Evolutionary conservation across 2,888 invertebrate genomes (phyloP).

Genomic region (Eupithecia subumbrata): DNA sequence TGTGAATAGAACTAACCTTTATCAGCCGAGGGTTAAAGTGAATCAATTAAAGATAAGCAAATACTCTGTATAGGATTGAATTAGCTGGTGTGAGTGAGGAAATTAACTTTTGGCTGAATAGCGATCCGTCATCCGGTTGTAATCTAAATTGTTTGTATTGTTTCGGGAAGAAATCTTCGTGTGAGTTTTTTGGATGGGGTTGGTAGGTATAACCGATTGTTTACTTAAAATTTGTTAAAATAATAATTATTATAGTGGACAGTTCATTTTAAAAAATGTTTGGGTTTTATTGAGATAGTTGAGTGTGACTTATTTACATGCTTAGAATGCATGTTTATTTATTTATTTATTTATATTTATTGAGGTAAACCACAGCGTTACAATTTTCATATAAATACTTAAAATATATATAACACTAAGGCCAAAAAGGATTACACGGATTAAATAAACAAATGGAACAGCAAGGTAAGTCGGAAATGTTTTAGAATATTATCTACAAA

Average conservation of each 20-base stretch:
- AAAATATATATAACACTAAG: no score
- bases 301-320: no score
- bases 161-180: slow-evolving; percentile 39
- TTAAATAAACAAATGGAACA: no score
- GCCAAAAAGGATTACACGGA: no score
- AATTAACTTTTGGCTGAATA: slow-evolving; percentile 79
- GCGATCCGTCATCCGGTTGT: slow-evolving; percentile 72
- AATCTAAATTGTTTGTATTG: slow-evolving; percentile 64
- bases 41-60: slow-evolving; percentile 85
- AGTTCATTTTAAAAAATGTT: background rate
- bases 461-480: no score
- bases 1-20: slow-evolving; percentile 83
- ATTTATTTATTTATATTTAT: no score
- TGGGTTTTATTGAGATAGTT: background rate
- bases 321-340: no score
- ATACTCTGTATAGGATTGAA: slow-evolving; percentile 77
- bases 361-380: no score
- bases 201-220: background rate
- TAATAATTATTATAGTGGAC: background rate
- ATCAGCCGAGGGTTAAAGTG: slow-evolving; percentile 79
- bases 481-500: no score
- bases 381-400: no score
- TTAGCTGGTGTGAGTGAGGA: slow-evolving; percentile 79
- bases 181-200: slow-evolving; percentile 27
- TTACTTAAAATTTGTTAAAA: background rate